Evolutionary conservation across 2,113 vertebrate genomes (phyloP).

Genomic region (Prinia subflava): DNA sequence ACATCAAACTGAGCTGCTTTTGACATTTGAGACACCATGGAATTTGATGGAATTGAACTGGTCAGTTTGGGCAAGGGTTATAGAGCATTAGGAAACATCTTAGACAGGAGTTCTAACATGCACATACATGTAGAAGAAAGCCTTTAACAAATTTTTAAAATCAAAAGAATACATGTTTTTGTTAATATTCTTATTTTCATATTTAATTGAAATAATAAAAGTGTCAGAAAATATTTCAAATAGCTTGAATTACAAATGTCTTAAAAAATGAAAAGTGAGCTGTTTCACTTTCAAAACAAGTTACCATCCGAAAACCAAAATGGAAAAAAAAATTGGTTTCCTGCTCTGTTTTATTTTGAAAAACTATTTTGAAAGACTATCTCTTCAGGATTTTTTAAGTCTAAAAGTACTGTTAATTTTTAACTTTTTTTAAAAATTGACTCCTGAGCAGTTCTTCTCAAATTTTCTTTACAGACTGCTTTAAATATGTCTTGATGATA

Average conservation of each 20-base stretch:
- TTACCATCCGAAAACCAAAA: background rate
- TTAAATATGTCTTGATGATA: background rate
- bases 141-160: background rate
- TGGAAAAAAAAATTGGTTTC: background rate
- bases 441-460: background rate
- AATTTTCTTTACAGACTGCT: background rate
- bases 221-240: background rate
- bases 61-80: background rate
- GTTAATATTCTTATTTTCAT: background rate
- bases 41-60: background rate
- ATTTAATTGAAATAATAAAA: background rate
- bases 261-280: background rate
- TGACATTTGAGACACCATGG: background rate
- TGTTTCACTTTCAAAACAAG: background rate
- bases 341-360: background rate
- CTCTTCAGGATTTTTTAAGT: background rate
- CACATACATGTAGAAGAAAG: background rate
- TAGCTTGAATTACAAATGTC: background rate
- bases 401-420: background rate
- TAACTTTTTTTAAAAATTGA: background rate
- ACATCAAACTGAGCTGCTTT: background rate
- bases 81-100: background rate
- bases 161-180: fast-evolving
- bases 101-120: background rate
- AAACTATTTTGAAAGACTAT: background rate